phyloP scores from a whole-genome alignment of 2,888 invertebrate genomes.

The Allacma fusca region DNA sequence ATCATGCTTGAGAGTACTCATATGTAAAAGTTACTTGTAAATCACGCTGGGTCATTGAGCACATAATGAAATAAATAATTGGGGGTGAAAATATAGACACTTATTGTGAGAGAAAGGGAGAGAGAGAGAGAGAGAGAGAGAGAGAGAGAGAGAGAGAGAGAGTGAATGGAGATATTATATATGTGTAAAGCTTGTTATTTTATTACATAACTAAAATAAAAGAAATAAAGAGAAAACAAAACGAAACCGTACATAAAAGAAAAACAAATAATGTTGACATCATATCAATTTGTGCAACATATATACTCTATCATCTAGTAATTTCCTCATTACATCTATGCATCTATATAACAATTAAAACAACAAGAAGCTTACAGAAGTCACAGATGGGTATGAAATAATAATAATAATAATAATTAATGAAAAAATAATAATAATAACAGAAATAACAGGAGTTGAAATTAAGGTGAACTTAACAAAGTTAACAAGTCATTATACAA shows the following conservation, averaged over 20 bases:
- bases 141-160: no score
- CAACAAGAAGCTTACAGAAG: background rate
- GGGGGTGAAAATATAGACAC: no score
- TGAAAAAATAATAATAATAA: background rate
- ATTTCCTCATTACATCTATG: background rate
- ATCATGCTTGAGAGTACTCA: no score
- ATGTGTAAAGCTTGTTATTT: slow-evolving; percentile 26
- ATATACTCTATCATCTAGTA: background rate
- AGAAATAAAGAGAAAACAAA: slow-evolving; percentile 22
- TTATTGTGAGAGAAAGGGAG: no score
- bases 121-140: no score
- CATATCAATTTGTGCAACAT: background rate
- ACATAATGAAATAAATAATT: no score
- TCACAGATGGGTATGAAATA: no score
- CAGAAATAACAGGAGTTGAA: slow-evolving; percentile 1
- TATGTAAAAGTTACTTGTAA: no score
- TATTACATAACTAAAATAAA: slow-evolving; percentile 20
- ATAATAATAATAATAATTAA: background rate
- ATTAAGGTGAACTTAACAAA: slow-evolving; percentile 11
- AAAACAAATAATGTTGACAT: slow-evolving; percentile 4
- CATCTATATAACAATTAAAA: background rate
- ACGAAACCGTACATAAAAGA: background rate
- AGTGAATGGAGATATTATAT: no score
- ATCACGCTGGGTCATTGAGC: no score
- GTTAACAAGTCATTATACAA: slow-evolving; percentile 16